Evolutionary conservation across 2,888 invertebrate genomes (phyloP).

Genomic region (Eupeodes luniger): DNA sequence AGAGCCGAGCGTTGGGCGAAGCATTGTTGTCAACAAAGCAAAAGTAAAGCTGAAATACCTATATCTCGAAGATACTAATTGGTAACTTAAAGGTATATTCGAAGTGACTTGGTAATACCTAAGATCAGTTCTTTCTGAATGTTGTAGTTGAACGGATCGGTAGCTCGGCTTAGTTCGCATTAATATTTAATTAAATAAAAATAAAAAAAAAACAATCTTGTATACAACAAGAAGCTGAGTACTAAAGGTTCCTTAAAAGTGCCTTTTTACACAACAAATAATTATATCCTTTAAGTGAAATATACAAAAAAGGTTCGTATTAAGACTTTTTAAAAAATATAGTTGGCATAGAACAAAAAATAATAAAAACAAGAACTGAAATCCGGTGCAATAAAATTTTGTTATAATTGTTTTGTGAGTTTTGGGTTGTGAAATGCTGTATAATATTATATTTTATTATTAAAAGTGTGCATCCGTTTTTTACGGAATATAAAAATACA

Average conservation of each 20-base stretch:
- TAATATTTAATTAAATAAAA: neutral
- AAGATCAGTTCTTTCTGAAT: conserved; percentile 82
- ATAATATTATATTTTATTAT: neutral
- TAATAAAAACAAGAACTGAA: neutral
- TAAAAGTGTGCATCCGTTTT: neutral
- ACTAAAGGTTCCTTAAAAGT: conserved; percentile 54
- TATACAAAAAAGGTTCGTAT: conserved; percentile 62
- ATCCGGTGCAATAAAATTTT: neutral
- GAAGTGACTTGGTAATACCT: conserved; percentile 43
- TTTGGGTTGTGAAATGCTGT: neutral
- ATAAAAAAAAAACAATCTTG: neutral
- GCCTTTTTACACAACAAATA: conserved; percentile 5
- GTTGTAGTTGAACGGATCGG: conserved; percentile 80
- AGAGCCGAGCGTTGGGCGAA: neutral
- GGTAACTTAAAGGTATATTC: conserved; percentile 54
- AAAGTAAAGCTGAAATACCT: conserved; percentile 47
- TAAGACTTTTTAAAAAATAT: neutral
- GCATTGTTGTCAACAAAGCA: conserved; percentile 22
- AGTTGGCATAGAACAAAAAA: neutral
- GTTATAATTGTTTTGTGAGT: neutral
- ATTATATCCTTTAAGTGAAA: conserved; percentile 36
- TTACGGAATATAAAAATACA: too few species aligned
- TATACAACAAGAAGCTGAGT: conserved; percentile 49
- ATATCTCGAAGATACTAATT: conserved; percentile 56
- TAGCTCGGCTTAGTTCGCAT: conserved; percentile 65